Evolutionary conservation across 1,140 invertebrate genomes (phyloP), one percentile per base, ranked within the genome.

Genomic region (Lethrus apterus): DNA sequence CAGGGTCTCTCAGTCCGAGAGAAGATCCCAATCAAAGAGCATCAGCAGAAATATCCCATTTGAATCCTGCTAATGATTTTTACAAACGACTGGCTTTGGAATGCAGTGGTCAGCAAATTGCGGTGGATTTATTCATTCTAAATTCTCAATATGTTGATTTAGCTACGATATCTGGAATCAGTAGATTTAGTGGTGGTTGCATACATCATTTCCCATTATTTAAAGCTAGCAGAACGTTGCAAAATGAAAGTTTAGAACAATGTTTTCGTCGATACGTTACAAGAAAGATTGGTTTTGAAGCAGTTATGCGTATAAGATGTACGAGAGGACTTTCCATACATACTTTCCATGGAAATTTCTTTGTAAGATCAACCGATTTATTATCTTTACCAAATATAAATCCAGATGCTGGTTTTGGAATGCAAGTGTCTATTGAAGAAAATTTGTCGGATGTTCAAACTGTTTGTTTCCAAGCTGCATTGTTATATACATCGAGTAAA

Each of bases 291-390:
- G 96, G 97, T 23, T 98, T 99, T 66, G 97, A 99, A 70, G 90
- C 97, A 26, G 96, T 99, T 1, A 94, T 99, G 91, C 78, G 97
- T 61, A 84, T 99, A 44, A 77, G 96, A 3, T 98, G 93, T 64
- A 94, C 93, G 5, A 79, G 85, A 66, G 90, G 96, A 11, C 69
- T 99, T 31, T 78, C 87, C 21, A 93, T 99, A 52, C 93, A 98
- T 66, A 94, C 93, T 54, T 99, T 99, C 77, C 94, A 99, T 73
- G 97, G 97, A 7, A 98, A 98, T 68, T 98, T 98, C 76, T 99
- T 99, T 71, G 95, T 99, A 24, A 77, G 97, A 13, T 98, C 95
- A 0, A 97, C 94, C 3, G 96, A 99, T 72, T 72, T 99, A 11
- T 70, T 99, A 13, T 93, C 91, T 23, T 70, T 99, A 49, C 93